Evolutionary conservation across 2,888 invertebrate genomes (phyloP), one percentile per base, ranked within the genome.

Genomic region (Hypselothyrea guttata): DNA sequence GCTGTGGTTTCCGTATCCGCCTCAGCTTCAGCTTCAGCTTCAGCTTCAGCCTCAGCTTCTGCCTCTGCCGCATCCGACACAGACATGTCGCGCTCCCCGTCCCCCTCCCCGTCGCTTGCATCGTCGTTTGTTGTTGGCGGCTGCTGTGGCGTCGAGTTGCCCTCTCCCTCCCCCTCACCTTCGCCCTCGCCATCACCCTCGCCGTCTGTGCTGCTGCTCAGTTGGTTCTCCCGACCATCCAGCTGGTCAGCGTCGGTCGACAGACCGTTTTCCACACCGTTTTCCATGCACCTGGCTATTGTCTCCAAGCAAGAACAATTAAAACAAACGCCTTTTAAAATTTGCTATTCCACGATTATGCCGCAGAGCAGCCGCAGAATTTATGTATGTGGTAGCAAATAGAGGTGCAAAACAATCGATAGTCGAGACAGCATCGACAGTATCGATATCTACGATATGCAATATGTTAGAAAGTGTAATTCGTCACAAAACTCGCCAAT

Each of bases 201-300:
- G 7, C 83, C 78, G 12, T 78, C 78, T 35, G 85, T 72, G 56
- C 77, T 64, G 58, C 71, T 75, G 47, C 69, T 69, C 58, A 79
- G 40, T 45, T 69, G 71, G 56, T 84, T 84, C 56, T 82, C 85
- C 45, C 72, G 64, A 15, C 58, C 34, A 47, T 71, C 74, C 54
- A 69, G 37, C 72, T 83, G 70, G 9, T 77, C 87, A 44, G 76
- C 75, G 46, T 84, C 86, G 55, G 84, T 77, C 86, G 84, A 73
- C 60, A 76, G 54, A 54, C 75, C 68, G 53, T 72, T 73, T 79
- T 86, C 86, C 68, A 82, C 75, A 52, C 83, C 78, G 86, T 79
- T 79, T 71, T 86, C 82, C 79, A 79, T 79, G 60, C 76, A 74
- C 57, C 58, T 62, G 41, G 41, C 57, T 70, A 71, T 57, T 51